These are phyloP conservation scores for Coelinius sp. DNA, from an alignment of 2,888 invertebrate species.

Conservation along the genomic window DNA sequence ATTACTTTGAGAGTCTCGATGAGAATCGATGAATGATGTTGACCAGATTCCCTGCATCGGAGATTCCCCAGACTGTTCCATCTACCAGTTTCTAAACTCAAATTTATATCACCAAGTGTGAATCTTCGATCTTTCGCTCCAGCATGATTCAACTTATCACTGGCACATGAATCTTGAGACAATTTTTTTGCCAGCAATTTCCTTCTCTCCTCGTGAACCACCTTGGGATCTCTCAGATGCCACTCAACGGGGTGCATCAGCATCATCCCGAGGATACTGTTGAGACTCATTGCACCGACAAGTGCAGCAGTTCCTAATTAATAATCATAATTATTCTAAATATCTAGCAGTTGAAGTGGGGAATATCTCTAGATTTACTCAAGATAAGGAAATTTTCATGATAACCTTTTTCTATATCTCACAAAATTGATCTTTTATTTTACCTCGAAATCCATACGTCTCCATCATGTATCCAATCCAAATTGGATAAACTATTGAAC, in stretches of 20 bases:
- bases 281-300: conserved; percentile 78
- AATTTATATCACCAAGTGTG: conserved; percentile 55
- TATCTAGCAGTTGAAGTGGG: too few species aligned
- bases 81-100: conserved; percentile 47
- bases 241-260: conserved; percentile 83
- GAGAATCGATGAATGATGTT: conserved; percentile 53
- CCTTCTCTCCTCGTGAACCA: conserved; percentile 51
- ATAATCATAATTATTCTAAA: background rate
- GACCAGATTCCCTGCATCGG: conserved; percentile 49
- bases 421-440: background rate
- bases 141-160: conserved; percentile 30
- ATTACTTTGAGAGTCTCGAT: conserved; percentile 54
- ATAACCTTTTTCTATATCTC: too few species aligned
- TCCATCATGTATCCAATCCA: conserved; percentile 76
- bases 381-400: too few species aligned
- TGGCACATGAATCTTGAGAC: conserved; percentile 14
- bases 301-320: conserved; percentile 74
- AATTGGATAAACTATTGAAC: conserved; percentile 79
- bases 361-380: too few species aligned
- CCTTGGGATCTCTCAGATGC: conserved; percentile 70
- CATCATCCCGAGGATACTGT: conserved; percentile 79
- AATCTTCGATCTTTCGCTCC: conserved; percentile 50
- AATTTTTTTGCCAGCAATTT: conserved; percentile 50
- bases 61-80: conserved; percentile 65
- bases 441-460: conserved; percentile 79